Percentiles rank a stretch among this genome's conserved stretches.
Conservation (phyloP, 2,797 vertebrate genomes). For the Sebastes trivittatus region DNA sequence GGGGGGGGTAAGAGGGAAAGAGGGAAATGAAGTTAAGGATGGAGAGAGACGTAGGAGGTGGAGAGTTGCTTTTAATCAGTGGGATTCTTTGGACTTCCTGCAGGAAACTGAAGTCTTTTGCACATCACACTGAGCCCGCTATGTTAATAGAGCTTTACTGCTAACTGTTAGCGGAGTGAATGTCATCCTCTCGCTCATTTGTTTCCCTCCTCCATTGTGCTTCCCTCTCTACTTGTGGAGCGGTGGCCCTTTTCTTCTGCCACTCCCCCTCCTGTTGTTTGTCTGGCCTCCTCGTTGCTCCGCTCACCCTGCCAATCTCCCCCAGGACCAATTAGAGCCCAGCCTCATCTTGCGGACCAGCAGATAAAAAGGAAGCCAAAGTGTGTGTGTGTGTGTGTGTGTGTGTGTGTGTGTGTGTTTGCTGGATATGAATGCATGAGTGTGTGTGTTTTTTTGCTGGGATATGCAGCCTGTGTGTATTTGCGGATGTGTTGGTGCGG, state of each 20-base stretch:
- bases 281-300: slow-evolving; percentile 88
- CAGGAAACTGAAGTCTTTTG: slow-evolving; percentile 1
- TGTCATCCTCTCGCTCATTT: slow-evolving; percentile 68
- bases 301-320: slow-evolving; percentile 89
- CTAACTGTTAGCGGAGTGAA: slow-evolving; percentile 40
- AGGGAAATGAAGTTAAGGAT: slow-evolving; percentile 73
- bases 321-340: slow-evolving; percentile 95
- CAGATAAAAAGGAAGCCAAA: slow-evolving; percentile 91
- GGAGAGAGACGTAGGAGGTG: slow-evolving; percentile 73
- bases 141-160: slow-evolving; percentile 13
- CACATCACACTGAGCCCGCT: not conserved
- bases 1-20: slow-evolving; percentile 49
- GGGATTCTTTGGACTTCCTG: slow-evolving; percentile 51
- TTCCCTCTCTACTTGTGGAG: slow-evolving; percentile 81
- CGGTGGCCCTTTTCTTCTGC: slow-evolving; percentile 77
- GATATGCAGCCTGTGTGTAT: slow-evolving; percentile 45
- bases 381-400: slow-evolving; percentile 21
- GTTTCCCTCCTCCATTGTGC: slow-evolving; percentile 37
- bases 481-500: slow-evolving; percentile 39
- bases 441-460: slow-evolving; percentile 38
- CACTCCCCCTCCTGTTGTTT: slow-evolving; percentile 83
- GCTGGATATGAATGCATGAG: slow-evolving; percentile 12
- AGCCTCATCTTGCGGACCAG: slow-evolving; percentile 91
- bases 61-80: slow-evolving; percentile 71
- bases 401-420: slow-evolving; percentile 13